Evolutionary conservation across 2,888 invertebrate genomes (phyloP), one percentile per base, ranked within the genome.

Genomic region (Pilophorus perplexus): DNA sequence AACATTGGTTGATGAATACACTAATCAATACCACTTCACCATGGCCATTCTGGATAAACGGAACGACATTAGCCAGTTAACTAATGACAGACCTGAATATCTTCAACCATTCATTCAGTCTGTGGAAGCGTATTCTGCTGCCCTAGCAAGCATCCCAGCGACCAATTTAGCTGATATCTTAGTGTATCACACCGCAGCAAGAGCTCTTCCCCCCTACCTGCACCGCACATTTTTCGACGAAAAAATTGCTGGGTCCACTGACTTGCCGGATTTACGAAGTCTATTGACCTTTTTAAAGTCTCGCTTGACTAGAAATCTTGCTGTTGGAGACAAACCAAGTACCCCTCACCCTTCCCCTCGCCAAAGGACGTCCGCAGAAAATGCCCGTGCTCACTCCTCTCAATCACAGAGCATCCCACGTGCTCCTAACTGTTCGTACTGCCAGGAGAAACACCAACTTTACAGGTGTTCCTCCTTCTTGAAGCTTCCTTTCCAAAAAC

Each of bases 1-100:
- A 3, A 3, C 40, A 3, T 40, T 40, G 40, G n/a, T 40, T 4
- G 16, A 3, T 12, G 40, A 40, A 16, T 40, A 6, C n/a, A 40
- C 40, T 6, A 40, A 40, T 40, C 40, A 6, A 16, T 6, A 40
- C 12, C 40, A 40, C n/a, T 40, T 14, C 12, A 40, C 40, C 40
- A 40, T 40, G 40, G 40, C 40, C n/a, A 40, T 40, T 5, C 40
- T 40, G 16, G 40, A 40, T 16, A 40, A 40, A 40, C 40, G 40
- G 40, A 40, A 40, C 16, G 40, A 40, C 16, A 40, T 40, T 14
- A 16, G 40, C 40, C 40, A 40, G 40, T 40, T 40, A 40, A 16
- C 40, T 16, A 40, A 12, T 12, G 40, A 40, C 16, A 40, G 16
- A 16, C 40, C 40, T 6, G 40, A 40, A 12, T 33, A 33, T 8